Base-by-base conservation (phyloP, 92 coral and sea anemone species). In the Zoanthus solanderi region DNA sequence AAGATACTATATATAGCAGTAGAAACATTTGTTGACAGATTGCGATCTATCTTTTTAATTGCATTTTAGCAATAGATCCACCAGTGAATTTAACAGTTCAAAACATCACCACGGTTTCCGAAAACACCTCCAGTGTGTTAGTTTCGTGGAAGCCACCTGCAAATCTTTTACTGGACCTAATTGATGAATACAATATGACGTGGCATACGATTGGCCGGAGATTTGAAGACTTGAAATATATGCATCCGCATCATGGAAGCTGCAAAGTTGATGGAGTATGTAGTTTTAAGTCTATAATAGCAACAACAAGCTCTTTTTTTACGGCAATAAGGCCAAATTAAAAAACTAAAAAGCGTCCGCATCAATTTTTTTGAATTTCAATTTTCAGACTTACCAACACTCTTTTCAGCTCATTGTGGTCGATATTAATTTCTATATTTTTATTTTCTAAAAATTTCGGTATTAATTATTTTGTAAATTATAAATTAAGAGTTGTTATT, bases 81-180 rank as follows among this genome's bases (percentile, higher is more conserved):
- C 94, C 94, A 3, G 85, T 72, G 50, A 91, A 95, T 61, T 82
- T 95, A 29, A 89, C 88, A 3, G 72, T 95, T 57, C 34, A 71
- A 50, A 91, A 92, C 76, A 61, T 87, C 31, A 79, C 87, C 37
- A 86, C 87, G 80, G 87, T 88, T 67, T 89, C 93, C 34, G 90
- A 78, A 90, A 91, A 85, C 63, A 93, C 88, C 16, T 93, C 96
- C 78, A 72, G 82, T 72, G 92, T 91, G 73, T 72, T 77, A 29
- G 94, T 93, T 65, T 60, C 94, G 15, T 95, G 98, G 98, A 60
- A 48, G 28, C 93, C 91, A 53, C 98, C 96, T 11, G 54, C 2
- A 31, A 85, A 92, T 69, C 28, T 83, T 17, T n/a, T 74, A n/a
- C 8, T 9, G 9, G 44, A 76, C 44, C 57, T 16, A 16, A 60